Evolutionary conservation across 2,888 invertebrate species (phyloP).

Genomic region (Aphodius sticticus): DNA sequence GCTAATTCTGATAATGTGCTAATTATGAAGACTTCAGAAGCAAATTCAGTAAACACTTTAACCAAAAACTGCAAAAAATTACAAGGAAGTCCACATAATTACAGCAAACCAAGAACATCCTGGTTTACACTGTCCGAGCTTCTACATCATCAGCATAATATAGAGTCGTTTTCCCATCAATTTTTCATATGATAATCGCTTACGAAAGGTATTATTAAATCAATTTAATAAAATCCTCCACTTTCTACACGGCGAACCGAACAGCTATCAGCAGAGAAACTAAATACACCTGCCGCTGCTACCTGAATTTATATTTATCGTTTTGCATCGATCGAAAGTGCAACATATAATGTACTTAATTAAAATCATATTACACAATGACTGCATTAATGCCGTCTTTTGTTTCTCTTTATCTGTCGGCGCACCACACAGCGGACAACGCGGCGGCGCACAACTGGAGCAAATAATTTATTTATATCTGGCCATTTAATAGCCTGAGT

Average conservation of each 20-base stretch:
- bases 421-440: neutral
- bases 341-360: neutral
- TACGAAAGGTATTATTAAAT: neutral
- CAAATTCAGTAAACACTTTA: too few relatives aligned
- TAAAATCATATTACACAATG: slow-evolving; percentile 4
- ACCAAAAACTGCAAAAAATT: too few relatives aligned
- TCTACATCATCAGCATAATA: neutral
- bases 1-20: too few relatives aligned
- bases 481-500: neutral
- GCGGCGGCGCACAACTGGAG: neutral
- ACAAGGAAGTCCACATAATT: too few relatives aligned
- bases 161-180: neutral
- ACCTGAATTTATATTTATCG: neutral
- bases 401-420: neutral
- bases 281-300: neutral
- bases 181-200: neutral
- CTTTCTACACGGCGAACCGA: neutral
- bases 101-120: too few relatives aligned
- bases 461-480: neutral
- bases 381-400: neutral
- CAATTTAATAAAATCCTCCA: neutral
- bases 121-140: too few relatives aligned
- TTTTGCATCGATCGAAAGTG: neutral
- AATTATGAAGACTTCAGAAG: too few relatives aligned
- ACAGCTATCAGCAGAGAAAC: neutral